A percentile compares a stretch with the other conserved stretches of the same genome.
These are phyloP conservation scores for Xiphophorus birchmanni DNA, from an alignment of 2,797 vertebrate genomes.

Conservation along the genomic window DNA sequence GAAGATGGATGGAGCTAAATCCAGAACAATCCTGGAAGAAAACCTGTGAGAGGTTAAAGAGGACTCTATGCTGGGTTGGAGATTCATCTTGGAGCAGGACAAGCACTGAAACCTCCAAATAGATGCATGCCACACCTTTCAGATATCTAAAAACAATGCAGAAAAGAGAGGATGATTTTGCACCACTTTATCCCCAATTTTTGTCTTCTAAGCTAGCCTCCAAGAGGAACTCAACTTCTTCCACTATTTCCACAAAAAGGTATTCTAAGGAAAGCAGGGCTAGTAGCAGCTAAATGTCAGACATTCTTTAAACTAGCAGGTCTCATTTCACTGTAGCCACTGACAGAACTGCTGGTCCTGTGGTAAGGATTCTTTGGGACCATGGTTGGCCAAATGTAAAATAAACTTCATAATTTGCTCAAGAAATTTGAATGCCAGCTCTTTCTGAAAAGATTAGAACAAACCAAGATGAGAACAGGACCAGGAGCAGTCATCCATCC, in stretches of 20 bases:
- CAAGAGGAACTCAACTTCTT: not conserved
- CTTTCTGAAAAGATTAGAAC: not conserved
- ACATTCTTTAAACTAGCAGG: not conserved
- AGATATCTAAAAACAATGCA: not conserved
- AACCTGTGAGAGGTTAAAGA: not conserved
- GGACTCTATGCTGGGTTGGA: not conserved
- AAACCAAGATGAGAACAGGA: not conserved
- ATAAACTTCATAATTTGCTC: not conserved
- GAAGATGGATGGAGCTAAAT: not conserved
- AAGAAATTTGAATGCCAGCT: not conserved
- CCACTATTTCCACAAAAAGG: not conserved
- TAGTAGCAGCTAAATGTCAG: not conserved
- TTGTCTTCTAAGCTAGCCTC: not conserved
- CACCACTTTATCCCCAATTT: not conserved
- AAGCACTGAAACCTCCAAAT: not conserved
- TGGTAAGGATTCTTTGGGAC: not conserved
- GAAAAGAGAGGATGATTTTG: not conserved
- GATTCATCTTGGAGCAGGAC: not conserved
- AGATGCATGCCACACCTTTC: not conserved
- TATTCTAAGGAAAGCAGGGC: not conserved
- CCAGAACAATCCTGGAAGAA: not conserved
- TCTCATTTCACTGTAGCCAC: not conserved
- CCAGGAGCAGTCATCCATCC: not conserved
- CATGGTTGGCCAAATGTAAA: not conserved
- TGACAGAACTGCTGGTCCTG: not conserved